Conservation (phyloP, 2,888 invertebrate genomes). For the Neoascia interrupta region DNA sequence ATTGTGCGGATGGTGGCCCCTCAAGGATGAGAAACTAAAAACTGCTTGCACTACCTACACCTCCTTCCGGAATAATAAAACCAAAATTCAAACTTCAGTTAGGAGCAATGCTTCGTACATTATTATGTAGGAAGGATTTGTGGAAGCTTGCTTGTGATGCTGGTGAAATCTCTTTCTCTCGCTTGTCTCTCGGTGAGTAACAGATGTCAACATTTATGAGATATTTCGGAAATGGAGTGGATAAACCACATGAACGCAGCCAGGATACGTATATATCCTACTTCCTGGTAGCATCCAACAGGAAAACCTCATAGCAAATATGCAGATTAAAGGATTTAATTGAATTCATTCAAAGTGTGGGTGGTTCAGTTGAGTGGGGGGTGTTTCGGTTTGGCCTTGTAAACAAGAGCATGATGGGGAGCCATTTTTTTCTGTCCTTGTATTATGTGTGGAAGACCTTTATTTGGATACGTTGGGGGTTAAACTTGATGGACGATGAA, state of each 20-base stretch:
- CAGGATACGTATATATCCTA: slow-evolving; percentile 23
- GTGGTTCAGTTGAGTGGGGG: background rate
- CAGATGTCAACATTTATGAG: slow-evolving; percentile 68
- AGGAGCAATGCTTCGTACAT: background rate
- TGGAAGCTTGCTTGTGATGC: too few species aligned
- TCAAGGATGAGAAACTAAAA: slow-evolving; percentile 26
- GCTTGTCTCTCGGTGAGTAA: slow-evolving; percentile 33
- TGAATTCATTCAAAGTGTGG: slow-evolving; percentile 45
- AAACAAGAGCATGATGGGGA: slow-evolving; percentile 33
- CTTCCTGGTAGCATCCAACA: slow-evolving; percentile 16
- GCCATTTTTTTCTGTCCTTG: slow-evolving; percentile 1
- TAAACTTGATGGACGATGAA: too few species aligned
- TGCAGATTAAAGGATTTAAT: slow-evolving; percentile 68
- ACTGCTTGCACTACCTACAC: background rate
- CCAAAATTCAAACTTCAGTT: background rate
- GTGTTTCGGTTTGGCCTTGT: slow-evolving; percentile 33
- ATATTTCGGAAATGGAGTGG: slow-evolving; percentile 62
- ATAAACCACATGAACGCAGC: slow-evolving; percentile 63
- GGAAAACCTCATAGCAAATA: slow-evolving; percentile 52
- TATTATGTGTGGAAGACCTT: slow-evolving; percentile 1
- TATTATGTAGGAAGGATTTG: slow-evolving; percentile 1
- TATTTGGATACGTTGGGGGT: slow-evolving; percentile 4
- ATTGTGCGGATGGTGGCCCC: background rate
- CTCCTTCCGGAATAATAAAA: slow-evolving; percentile 17
- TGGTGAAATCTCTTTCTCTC: too few species aligned